These are phyloP conservation scores for Tiliacea aurago DNA, from an alignment of 2,888 invertebrate genomes.

Conservation along the genomic window DNA sequence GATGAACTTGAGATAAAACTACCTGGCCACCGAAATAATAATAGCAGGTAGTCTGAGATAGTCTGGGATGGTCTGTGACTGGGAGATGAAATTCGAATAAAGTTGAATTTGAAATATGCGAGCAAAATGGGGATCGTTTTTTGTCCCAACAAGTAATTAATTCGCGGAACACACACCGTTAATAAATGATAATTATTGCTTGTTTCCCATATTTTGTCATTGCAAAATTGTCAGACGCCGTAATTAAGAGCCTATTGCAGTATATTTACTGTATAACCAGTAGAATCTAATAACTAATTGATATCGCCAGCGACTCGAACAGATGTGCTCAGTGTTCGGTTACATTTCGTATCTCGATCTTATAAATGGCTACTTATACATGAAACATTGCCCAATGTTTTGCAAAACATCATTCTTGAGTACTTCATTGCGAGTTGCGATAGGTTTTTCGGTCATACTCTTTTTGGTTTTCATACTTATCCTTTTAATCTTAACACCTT, in stretches of 20 bases:
- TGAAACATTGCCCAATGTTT: slow-evolving; percentile 48
- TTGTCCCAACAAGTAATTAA: slow-evolving; percentile 7
- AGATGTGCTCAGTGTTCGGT: slow-evolving; percentile 49
- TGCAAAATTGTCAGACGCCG: slow-evolving; percentile 37
- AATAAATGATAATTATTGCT: slow-evolving; percentile 30
- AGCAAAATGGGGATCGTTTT: not conserved
- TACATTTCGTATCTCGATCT: slow-evolving; percentile 50
- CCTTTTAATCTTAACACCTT: not conserved
- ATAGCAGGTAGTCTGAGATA: slow-evolving; percentile 15
- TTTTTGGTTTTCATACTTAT: slow-evolving; percentile 3
- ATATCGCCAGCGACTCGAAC: slow-evolving; percentile 37
- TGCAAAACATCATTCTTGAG: slow-evolving; percentile 33
- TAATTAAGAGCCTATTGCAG: slow-evolving; percentile 35
- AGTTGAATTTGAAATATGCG: slow-evolving; percentile 7
- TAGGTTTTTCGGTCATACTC: not conserved
- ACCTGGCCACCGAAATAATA: slow-evolving; percentile 34
- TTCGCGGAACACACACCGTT: slow-evolving; percentile 6
- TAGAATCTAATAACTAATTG: slow-evolving; percentile 49
- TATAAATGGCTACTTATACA: slow-evolving; percentile 43
- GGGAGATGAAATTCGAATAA: not conserved
- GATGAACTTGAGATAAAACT: slow-evolving; percentile 25
- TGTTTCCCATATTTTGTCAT: slow-evolving; percentile 27
- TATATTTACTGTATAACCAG: slow-evolving; percentile 35
- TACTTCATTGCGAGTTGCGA: slow-evolving; percentile 12
- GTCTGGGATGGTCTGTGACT: not conserved